These are phyloP conservation scores for Temnothorax longispinosus DNA, from an alignment of 1,140 invertebrate genomes.

Conservation along the genomic window DNA sequence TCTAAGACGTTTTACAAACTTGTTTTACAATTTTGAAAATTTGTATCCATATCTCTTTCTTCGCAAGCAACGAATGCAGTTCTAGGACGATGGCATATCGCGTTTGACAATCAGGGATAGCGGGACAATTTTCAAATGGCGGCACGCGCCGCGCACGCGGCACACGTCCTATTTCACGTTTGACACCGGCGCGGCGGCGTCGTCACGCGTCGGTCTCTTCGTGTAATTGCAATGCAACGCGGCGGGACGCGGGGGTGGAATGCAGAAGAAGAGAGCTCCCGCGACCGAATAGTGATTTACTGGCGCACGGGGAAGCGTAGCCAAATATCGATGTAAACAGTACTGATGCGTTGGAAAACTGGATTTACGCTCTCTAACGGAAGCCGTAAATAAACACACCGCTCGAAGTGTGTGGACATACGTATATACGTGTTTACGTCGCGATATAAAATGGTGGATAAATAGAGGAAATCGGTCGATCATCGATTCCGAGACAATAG, in stretches of 20 bases:
- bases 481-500: constrained; percentile 55
- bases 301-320: constrained; percentile 39
- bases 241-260: not conserved
- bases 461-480: constrained; percentile 43
- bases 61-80: not conserved
- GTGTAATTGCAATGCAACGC: constrained; percentile 61
- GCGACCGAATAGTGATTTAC: constrained; percentile 68
- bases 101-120: not conserved
- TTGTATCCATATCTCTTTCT: not conserved
- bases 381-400: constrained; percentile 77
- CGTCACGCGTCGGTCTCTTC: constrained; percentile 53
- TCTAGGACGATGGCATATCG: not conserved
- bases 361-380: constrained; percentile 76
- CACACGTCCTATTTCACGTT: constrained; percentile 54
- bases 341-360: constrained; percentile 76
- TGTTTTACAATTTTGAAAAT: not conserved
- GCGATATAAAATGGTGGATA: constrained; percentile 41
- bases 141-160: constrained; percentile 45
- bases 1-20: not conserved
- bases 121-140: constrained; percentile 46
- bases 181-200: constrained; percentile 24
- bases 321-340: constrained; percentile 76
- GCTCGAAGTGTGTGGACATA: constrained; percentile 15
- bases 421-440: not conserved
- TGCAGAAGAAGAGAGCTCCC: constrained; percentile 44